Base-by-base conservation (phyloP, 2,888 invertebrate species). In the Drepana falcataria region DNA sequence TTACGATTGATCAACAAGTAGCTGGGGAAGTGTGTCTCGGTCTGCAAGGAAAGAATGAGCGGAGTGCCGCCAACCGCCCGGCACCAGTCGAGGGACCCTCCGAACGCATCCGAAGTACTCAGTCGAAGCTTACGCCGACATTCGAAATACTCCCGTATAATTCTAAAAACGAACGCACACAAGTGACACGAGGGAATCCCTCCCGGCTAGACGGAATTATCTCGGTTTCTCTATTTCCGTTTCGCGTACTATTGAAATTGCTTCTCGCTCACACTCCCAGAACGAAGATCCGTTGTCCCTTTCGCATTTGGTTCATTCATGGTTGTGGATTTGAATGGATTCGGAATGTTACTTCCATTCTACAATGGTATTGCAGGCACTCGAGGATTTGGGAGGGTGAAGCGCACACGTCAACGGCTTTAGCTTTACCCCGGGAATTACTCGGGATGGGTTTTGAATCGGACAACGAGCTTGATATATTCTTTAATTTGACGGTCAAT, bases 1-100 rank as follows among this genome's bases (percentile, higher is more conserved):
- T 90, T 89, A 89, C 88, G 83, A 89, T 85, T 87, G 91, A 83
- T 89, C 91, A 91, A 91, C 91, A 91, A 91, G 91, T 91, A 81
- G 90, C 83, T 79, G 85, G 86, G 87, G 86, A 78, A 79, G 61
- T 63, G 67, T 69, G 68, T 61, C 68, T 71, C 80, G 77, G 78
- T 79, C 81, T 79, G 79, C 79, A 80, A 79, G 79, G 81, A 85
- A 86, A 84, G 87, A 86, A 87, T 83, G 82, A 79, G 77, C 71
- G 70, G 69, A 68, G 60, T 64, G 67, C 71, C 76, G 75, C 68
- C 77, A 76, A 71, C 69, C 64, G 69, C 64, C 66, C 73, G 74
- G 58, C 73, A 68, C 71, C 77, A 71, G 75, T 73, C 72, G 79
- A 78, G 77, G 75, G 74, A 75, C 82, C 85, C 83, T 80, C 81